Evolutionary conservation across 1,140 invertebrate genomes (phyloP), one percentile per base, ranked within the genome.

Genomic region (Megathymus violae): DNA sequence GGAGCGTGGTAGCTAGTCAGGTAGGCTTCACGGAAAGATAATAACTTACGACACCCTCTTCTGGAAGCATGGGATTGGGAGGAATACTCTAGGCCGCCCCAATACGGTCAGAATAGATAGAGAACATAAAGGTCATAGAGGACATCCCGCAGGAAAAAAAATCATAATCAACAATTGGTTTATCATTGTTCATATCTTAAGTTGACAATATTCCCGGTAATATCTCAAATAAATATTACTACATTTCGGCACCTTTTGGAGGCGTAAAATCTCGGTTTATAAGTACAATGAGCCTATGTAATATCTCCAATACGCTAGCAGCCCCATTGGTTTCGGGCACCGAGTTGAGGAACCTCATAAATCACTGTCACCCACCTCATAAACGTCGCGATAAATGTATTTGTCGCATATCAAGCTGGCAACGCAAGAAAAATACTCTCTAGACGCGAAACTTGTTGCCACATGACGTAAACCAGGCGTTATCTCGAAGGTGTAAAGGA

Each of bases 321-420:
- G 9, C 27, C 36, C 14, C 31, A 25, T 22, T 15, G 27, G 22
- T 46, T 44, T 11, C 25, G 0, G 46, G 11, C 52, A 41, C 11
- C 19, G 27, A 27, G 27, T 34, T 40, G 34, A 38, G 16, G 15
- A 34, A 46, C 25, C 54, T 47, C 54, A 65, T 65, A 65, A 59
- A 65, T 65, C 63, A 59, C 56, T 52, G 54, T 65, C 54, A 15
- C 41, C 25, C 31, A 59, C 54, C 54, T 65, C 63, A 65, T 65
- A 65, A 65, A 65, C 46, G 63, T 65, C 63, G 47, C 47, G 54
- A 65, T 65, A 60, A 65, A 58, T 65, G 56, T 59, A 65, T 65
- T 65, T 51, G 63, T 65, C 54, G 63, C 41, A 17, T 60, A 59
- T 51, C 56, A 50, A 46, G 56, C 46, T 9, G 47, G 47, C 27